Evolutionary conservation across 2,113 vertebrate species (phyloP).

Genomic region (Camarhynchus parvulus): DNA sequence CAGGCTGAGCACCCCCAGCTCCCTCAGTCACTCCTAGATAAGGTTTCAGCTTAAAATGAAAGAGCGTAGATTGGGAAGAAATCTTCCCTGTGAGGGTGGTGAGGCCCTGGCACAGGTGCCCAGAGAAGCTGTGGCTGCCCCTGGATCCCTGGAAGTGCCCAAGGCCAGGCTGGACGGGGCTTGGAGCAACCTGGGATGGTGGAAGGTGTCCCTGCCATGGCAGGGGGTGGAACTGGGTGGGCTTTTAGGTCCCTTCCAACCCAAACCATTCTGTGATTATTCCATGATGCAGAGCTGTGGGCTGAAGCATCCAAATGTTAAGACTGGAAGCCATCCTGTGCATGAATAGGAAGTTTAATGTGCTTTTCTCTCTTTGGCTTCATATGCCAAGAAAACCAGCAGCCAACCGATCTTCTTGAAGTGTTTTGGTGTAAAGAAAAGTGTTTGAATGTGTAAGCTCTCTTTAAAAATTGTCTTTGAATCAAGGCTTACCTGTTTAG

Average conservation of each 20-base stretch:
- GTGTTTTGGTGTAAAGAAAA: not conserved
- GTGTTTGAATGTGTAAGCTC: not conserved
- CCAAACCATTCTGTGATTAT: not conserved
- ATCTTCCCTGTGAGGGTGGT: rapidly evolving
- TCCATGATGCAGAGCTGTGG: not conserved
- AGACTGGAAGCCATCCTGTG: not conserved
- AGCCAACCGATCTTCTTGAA: not conserved
- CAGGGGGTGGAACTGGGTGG: rapidly evolving
- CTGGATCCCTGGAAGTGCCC: not conserved
- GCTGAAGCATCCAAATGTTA: not conserved
- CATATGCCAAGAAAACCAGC: not conserved
- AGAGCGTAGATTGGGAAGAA: not conserved
- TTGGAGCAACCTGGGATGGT: rapidly evolving
- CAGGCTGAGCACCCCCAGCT: not conserved
- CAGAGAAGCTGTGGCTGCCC: not conserved
- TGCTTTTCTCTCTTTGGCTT: not conserved
- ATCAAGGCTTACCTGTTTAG: not conserved
- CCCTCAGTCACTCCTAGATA: not conserved
- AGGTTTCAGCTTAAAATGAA: not conserved
- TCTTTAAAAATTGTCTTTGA: not conserved
- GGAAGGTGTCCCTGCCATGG: not conserved
- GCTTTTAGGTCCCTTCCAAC: not conserved
- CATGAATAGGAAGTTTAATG: not conserved
- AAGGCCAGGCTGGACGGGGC: rapidly evolving
- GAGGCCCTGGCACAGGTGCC: not conserved